Evolutionary conservation across 2,888 invertebrate genomes (phyloP).

Genomic region (Rutpela maculata): DNA sequence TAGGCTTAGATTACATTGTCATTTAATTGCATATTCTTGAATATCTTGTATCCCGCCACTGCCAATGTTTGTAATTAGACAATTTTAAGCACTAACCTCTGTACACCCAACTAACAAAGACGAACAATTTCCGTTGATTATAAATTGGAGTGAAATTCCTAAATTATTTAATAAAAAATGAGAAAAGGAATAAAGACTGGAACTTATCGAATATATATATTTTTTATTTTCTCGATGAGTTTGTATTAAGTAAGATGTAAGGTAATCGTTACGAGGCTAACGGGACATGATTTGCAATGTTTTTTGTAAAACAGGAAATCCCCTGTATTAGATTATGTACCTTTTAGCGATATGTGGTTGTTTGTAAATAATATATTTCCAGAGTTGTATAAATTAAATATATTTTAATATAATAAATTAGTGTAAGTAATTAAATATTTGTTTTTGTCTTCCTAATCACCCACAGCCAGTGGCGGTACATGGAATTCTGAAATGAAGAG

Average conservation of each 20-base stretch:
- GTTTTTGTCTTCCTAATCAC: background rate
- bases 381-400: slow-evolving; percentile 71
- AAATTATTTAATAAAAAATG: slow-evolving; percentile 56
- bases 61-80: slow-evolving; percentile 23
- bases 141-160: slow-evolving; percentile 59
- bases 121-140: slow-evolving; percentile 59
- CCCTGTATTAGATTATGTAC: slow-evolving; percentile 57
- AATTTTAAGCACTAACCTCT: slow-evolving; percentile 10
- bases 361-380: slow-evolving; percentile 70
- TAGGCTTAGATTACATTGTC: background rate
- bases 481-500: no score
- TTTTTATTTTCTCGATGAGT: slow-evolving; percentile 58
- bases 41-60: slow-evolving; percentile 34
- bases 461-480: no score
- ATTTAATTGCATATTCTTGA: background rate
- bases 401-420: slow-evolving; percentile 63
- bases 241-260: slow-evolving; percentile 62
- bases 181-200: slow-evolving; percentile 66
- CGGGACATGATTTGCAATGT: slow-evolving; percentile 69
- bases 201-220: slow-evolving; percentile 59
- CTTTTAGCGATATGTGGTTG: slow-evolving; percentile 62
- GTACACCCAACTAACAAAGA: background rate
- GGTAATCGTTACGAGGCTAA: slow-evolving; percentile 68
- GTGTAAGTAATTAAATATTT: slow-evolving; percentile 18
- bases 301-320: slow-evolving; percentile 53